Evolutionary conservation across 2,113 vertebrate genomes (phyloP), one percentile per base, ranked within the genome.

Genomic region (Gracilinanus agilis): DNA sequence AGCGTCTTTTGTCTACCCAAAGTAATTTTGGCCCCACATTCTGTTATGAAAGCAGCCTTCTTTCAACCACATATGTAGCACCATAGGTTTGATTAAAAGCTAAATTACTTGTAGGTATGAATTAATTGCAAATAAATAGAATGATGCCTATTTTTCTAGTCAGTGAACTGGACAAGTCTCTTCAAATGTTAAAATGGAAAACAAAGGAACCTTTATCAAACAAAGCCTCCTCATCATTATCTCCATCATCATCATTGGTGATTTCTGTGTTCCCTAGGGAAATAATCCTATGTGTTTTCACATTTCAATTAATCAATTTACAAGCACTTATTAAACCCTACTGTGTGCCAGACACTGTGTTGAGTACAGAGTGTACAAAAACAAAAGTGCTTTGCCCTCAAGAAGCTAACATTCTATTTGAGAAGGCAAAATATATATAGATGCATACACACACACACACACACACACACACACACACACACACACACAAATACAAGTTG

Each of bases 181-280:
- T 97, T 97, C 95, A 34, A 96, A 96, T 23, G 90, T 49, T 96
- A 96, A 92, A 94, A 96, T 92, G 90, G 90, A 93, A 95, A 89
- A 97, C 96, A 94, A 95, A 9, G 93, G 54, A 90, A 55, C 44
- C 55, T 54, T 49, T 5, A 49, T 49, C 49, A 49, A 49, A 49
- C 3, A 49, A 49, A 49, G 49, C 49, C 49, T 49, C 49, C 2
- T 49, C 49, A 49, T 49, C 49, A 49, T 49, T 34, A 55, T 49
- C 58, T 96, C 92, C 54, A 75, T n/a, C 23, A 56, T 24, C 27
- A 10, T 67, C 27, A 9, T 61, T 49, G 49, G 49, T 49, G 49
- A 49, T 49, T 49, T 49, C 49, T 49, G 49, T 49, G 49, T 49
- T 49, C 5, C 49, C 40, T 83, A n/a, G 34, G 34, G 13, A n/a